Percentiles rank a stretch among this genome's conserved stretches.
Evolutionary conservation across 2,888 invertebrate species (phyloP).

Genomic region (Tetanocera ferruginea): DNA sequence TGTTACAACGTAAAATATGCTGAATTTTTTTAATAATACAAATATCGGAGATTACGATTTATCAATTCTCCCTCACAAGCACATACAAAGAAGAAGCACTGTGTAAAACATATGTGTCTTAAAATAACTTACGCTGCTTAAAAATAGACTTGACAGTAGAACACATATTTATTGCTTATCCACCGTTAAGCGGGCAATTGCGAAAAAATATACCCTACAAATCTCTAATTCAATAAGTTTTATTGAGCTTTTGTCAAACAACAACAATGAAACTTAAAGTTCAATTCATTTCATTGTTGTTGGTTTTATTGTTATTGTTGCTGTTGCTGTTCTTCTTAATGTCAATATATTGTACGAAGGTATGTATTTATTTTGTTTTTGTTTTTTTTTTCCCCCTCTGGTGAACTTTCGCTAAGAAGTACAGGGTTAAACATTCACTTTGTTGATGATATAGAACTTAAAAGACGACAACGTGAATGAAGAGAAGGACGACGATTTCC

Average conservation of each 20-base stretch:
- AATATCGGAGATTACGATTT: too few species aligned
- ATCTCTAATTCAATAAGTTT: not conserved
- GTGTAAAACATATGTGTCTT: too few species aligned
- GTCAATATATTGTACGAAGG: not conserved
- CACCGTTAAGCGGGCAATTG: not conserved
- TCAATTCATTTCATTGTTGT: conserved; percentile 28
- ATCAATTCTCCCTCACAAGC: too few species aligned
- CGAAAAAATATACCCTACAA: not conserved
- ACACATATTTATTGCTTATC: not conserved
- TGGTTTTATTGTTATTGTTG: conserved; percentile 37
- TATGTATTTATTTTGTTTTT: too few species aligned
- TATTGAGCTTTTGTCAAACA: conserved; percentile 22
- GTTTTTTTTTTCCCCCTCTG: not conserved
- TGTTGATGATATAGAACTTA: not conserved
- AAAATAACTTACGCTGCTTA: too few species aligned
- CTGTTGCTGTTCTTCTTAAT: conserved; percentile 21
- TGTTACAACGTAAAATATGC: too few species aligned
- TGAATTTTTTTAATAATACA: too few species aligned
- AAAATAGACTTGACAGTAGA: not conserved
- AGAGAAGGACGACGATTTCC: not conserved
- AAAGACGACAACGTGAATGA: not conserved
- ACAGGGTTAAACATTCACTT: conserved; percentile 7
- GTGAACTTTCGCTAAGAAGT: not conserved
- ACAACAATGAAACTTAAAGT: conserved; percentile 17
- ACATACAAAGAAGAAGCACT: too few species aligned